phyloP scores from a whole-genome alignment of 1,140 invertebrate genomes.

The Tenebrio molitor region DNA sequence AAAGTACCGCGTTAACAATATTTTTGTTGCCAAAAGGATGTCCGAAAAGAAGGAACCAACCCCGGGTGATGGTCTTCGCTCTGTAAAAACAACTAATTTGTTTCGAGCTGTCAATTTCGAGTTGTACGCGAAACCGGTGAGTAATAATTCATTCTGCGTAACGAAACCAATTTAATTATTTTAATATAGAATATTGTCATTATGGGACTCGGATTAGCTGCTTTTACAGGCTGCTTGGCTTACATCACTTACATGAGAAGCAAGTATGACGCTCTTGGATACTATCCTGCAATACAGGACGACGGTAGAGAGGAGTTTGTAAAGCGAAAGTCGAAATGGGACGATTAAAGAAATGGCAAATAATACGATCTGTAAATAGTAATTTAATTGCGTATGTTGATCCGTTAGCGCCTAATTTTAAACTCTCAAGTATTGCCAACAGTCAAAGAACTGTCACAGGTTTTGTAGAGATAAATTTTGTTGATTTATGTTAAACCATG shows the following conservation, averaged over 20 bases:
- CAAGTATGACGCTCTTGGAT: slow-evolving; percentile 82
- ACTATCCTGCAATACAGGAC: slow-evolving; percentile 80
- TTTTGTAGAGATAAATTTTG: not conserved
- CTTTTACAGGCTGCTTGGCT: slow-evolving; percentile 73
- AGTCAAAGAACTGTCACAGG: not conserved
- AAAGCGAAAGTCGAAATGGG: slow-evolving; percentile 86
- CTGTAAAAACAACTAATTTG: slow-evolving; percentile 76
- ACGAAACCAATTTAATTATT: slow-evolving; percentile 42
- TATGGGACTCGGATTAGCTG: slow-evolving; percentile 81
- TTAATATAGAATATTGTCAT: slow-evolving; percentile 80
- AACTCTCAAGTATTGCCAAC: slow-evolving; percentile 7
- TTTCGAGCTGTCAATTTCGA: slow-evolving; percentile 87
- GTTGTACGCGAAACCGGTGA: slow-evolving; percentile 86
- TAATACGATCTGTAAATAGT: slow-evolving; percentile 15
- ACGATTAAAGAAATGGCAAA: slow-evolving; percentile 54
- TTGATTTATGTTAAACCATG: slow-evolving; percentile 5
- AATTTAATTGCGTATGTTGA: not conserved
- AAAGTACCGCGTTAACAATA: too few species aligned
- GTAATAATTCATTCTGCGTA: slow-evolving; percentile 56
- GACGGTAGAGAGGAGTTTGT: slow-evolving; percentile 81
- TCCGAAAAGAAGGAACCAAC: slow-evolving; percentile 49
- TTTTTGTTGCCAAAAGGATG: slow-evolving; percentile 25
- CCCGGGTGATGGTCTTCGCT: slow-evolving; percentile 84
- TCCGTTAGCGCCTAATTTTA: slow-evolving; percentile 8
- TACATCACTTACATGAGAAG: slow-evolving; percentile 86